phyloP scores from a whole-genome alignment of 2,888 invertebrate species.

The Rhagium mordax region DNA sequence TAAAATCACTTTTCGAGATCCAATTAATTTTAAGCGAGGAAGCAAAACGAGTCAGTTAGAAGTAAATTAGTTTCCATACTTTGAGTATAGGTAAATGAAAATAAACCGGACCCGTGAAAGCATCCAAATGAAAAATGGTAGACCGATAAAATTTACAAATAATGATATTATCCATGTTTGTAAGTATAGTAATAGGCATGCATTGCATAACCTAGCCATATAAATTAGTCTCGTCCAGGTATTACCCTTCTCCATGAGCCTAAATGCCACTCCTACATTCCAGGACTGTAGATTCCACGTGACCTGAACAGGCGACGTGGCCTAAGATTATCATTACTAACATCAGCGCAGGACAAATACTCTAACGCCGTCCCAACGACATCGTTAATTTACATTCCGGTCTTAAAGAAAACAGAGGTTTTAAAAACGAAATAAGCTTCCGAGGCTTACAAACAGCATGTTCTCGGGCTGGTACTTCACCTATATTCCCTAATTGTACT shows the following conservation, averaged over 20 bases:
- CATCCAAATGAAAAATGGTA: too few species aligned
- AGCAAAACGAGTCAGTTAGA: neutral
- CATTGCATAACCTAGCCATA: too few species aligned
- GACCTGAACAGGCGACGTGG: too few species aligned
- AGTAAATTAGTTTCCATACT: neutral
- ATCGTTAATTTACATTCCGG: slow-evolving; percentile 7
- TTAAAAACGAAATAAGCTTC: slow-evolving; percentile 9
- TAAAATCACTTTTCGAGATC: neutral
- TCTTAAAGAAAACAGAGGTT: neutral
- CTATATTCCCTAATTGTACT: slow-evolving; percentile 22
- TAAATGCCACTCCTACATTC: too few species aligned
- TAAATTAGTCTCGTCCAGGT: too few species aligned
- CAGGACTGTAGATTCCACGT: too few species aligned
- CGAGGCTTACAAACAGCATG: neutral
- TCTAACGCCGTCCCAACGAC: neutral
- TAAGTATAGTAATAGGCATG: too few species aligned
- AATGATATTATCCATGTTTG: too few species aligned
- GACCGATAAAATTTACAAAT: too few species aligned
- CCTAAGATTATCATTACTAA: too few species aligned
- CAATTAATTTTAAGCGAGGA: neutral
- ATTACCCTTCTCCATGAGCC: too few species aligned
- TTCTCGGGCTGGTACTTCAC: slow-evolving; percentile 13
- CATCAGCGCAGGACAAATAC: too few species aligned
- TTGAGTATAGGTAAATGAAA: neutral
- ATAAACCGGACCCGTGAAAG: neutral